Percentiles rank a stretch among this genome's conserved stretches.
phyloP scores from a whole-genome alignment of 2,888 invertebrate genomes.

The Schrankia costaestrigalis region DNA sequence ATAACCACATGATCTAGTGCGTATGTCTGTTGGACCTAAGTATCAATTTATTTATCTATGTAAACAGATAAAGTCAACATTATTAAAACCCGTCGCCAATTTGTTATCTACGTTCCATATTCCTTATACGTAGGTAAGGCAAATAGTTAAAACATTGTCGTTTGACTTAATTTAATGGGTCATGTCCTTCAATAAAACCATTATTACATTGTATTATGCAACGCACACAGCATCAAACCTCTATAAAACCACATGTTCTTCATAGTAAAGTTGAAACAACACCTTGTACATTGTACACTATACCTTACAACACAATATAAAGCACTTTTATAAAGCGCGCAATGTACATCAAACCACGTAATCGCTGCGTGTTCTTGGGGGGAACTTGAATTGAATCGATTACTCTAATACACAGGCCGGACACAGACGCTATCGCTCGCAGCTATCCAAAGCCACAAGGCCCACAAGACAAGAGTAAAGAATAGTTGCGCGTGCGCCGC shows the following conservation, averaged over 20 bases:
- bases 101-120: too few relatives aligned
- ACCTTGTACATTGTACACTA: too few relatives aligned
- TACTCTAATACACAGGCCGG: conserved; percentile 10
- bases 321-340: conserved; percentile 1
- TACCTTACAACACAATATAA: neutral
- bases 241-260: conserved; percentile 5
- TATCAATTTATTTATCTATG: too few relatives aligned
- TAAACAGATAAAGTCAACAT: too few relatives aligned
- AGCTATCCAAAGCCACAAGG: too few relatives aligned
- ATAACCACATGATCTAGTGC: too few relatives aligned
- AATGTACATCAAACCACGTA: conserved; percentile 14
- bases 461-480: conserved; percentile 2
- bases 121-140: too few relatives aligned
- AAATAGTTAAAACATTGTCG: too few relatives aligned
- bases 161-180: too few relatives aligned
- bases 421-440: conserved; percentile 21
- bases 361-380: conserved; percentile 1
- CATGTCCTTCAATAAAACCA: too few relatives aligned
- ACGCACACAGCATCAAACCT: conserved; percentile 9
- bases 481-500: conserved; percentile 74
- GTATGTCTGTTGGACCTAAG: too few relatives aligned
- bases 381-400: conserved; percentile 15
- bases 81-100: too few relatives aligned
- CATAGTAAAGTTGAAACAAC: conserved; percentile 5
- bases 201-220: conserved; percentile 23